Evolutionary conservation across 2,888 invertebrate species (phyloP).

Genomic region (Galerucella pusilla): DNA sequence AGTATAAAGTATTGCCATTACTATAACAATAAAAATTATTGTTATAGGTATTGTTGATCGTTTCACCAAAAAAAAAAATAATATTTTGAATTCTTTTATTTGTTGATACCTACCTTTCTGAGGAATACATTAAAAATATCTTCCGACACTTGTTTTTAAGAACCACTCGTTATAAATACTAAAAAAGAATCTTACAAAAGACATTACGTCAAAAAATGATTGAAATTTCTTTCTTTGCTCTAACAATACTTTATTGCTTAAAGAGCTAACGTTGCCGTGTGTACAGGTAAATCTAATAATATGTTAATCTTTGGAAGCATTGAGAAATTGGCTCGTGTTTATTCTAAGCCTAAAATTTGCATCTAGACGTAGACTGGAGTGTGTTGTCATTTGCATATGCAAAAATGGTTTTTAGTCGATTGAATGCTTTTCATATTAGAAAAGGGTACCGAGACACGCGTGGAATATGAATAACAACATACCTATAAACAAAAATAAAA

Average conservation of each 20-base stretch:
- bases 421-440: conserved; percentile 3
- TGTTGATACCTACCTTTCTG: too few relatives aligned
- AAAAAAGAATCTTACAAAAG: too few relatives aligned
- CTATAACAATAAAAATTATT: too few relatives aligned
- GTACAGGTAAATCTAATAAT: conserved; percentile 23
- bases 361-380: conserved; percentile 16
- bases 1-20: too few relatives aligned
- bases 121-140: too few relatives aligned
- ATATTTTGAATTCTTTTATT: too few relatives aligned
- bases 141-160: too few relatives aligned
- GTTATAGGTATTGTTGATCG: too few relatives aligned
- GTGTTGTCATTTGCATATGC: conserved; percentile 33
- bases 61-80: too few relatives aligned
- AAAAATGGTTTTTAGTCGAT: conserved; percentile 12
- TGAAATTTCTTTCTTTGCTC: not conserved
- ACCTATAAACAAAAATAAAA: not conserved
- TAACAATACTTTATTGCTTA: not conserved
- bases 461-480: conserved; percentile 5
- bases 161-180: too few relatives aligned
- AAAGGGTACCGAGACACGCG: conserved; percentile 6
- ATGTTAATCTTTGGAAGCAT: conserved; percentile 17
- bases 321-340: conserved; percentile 22
- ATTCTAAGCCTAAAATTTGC: conserved; percentile 26
- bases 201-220: not conserved
- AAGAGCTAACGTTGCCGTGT: not conserved